A percentile compares a stretch with the other conserved stretches of the same genome.
phyloP scores from a whole-genome alignment of 2,113 vertebrate species.

The Rynchops niger region DNA sequence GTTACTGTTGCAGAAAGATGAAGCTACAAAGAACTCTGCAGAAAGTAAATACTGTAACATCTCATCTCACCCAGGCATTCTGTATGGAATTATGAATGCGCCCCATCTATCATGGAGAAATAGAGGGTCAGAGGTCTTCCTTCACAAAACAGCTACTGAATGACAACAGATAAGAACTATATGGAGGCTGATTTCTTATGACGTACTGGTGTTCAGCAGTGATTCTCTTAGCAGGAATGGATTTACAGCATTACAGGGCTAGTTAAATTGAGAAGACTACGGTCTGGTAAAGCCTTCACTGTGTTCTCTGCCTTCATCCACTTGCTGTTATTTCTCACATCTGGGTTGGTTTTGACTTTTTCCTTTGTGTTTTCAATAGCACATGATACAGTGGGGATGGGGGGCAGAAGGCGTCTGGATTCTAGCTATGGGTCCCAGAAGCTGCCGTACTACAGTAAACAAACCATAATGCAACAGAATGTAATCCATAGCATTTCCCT shows the following conservation, averaged over 20 bases:
- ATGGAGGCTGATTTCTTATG: not conserved
- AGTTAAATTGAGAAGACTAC: not conserved
- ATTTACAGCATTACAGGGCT: not conserved
- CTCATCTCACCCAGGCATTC: not conserved
- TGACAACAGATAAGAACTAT: not conserved
- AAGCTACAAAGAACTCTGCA: not conserved
- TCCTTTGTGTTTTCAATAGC: not conserved
- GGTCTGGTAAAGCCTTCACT: not conserved
- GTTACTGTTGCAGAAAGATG: not conserved
- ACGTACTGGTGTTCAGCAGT: not conserved
- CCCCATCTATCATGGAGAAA: not conserved
- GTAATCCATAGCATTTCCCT: not conserved
- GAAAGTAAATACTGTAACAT: not conserved
- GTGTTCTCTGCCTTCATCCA: not conserved
- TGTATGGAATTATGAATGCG: not conserved
- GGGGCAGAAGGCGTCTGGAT: not conserved
- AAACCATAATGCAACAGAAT: not conserved
- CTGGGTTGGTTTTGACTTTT: not conserved
- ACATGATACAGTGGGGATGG: not conserved
- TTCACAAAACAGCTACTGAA: not conserved
- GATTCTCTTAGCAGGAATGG: not conserved
- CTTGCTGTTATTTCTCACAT: not conserved
- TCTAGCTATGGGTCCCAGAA: not conserved
- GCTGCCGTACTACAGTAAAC: not conserved
- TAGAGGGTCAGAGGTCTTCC: not conserved